Conservation (phyloP, 1,140 invertebrate genomes). For the Drosophila sp. region DNA sequence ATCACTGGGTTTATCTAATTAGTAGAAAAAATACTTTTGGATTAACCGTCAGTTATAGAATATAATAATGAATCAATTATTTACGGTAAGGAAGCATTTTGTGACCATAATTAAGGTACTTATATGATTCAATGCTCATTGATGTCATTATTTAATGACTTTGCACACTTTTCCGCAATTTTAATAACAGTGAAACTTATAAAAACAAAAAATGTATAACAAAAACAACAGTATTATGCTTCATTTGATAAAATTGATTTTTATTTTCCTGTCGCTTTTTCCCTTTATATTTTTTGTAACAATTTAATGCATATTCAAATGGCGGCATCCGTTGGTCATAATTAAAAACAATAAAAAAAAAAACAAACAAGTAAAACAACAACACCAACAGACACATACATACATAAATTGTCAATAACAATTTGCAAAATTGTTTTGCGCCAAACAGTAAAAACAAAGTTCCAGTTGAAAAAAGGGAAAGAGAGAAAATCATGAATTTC, state of each 20-base stretch:
- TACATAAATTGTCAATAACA: slow-evolving; percentile 76
- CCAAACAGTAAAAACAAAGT: slow-evolving; percentile 43
- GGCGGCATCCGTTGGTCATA: slow-evolving; percentile 42
- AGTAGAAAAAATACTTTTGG: too few species aligned
- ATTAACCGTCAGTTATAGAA: too few species aligned
- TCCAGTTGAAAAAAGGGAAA: slow-evolving; percentile 16
- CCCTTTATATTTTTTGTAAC: not conserved
- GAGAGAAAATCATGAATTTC: slow-evolving; percentile 47
- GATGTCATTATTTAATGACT: slow-evolving; percentile 10
- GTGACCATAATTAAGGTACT: not conserved
- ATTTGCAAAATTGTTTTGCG: slow-evolving; percentile 68
- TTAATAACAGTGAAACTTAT: slow-evolving; percentile 17
- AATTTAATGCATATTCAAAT: slow-evolving; percentile 42
- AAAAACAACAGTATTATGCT: slow-evolving; percentile 56
- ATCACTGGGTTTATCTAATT: too few species aligned
- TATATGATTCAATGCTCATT: slow-evolving; percentile 7
- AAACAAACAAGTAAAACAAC: slow-evolving; percentile 8
- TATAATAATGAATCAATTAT: not conserved
- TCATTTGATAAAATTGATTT: slow-evolving; percentile 71
- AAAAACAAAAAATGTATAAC: slow-evolving; percentile 4
- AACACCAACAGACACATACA: slow-evolving; percentile 33
- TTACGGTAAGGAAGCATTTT: not conserved
- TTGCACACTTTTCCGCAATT: not conserved
- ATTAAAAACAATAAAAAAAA: slow-evolving; percentile 19
- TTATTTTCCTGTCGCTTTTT: slow-evolving; percentile 51